phyloP scores from a whole-genome alignment of 2,888 invertebrate genomes.

The Amblyjoppa proteus region DNA sequence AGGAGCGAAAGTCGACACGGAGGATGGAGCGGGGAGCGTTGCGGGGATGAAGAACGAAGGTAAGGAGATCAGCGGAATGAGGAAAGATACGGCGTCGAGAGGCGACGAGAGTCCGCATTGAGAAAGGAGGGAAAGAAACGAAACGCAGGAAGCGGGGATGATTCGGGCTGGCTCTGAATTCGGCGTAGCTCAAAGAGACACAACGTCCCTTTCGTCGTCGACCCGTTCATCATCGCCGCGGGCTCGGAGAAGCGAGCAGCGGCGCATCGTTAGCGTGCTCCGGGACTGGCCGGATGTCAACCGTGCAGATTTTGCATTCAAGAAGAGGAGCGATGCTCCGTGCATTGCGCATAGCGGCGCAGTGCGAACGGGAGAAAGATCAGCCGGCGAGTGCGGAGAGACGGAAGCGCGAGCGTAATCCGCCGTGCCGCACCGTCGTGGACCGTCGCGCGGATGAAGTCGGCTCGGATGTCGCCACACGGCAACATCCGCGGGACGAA shows the following conservation, averaged over 20 bases:
- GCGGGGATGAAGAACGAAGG: neutral
- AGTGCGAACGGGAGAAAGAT: slow-evolving; percentile 7
- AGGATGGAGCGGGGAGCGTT: neutral
- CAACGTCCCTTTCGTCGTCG: neutral
- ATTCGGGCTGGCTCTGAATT: slow-evolving; percentile 36
- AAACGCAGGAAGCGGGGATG: slow-evolving; percentile 3
- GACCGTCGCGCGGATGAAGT: neutral
- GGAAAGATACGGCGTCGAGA: neutral
- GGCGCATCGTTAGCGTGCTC: slow-evolving; percentile 75
- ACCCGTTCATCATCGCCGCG: slow-evolving; percentile 41
- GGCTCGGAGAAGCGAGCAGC: slow-evolving; percentile 46
- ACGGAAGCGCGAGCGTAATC: slow-evolving; percentile 34
- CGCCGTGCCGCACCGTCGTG: neutral
- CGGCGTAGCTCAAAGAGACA: slow-evolving; percentile 40
- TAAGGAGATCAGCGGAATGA: slow-evolving; percentile 11
- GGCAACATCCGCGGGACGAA: slow-evolving; percentile 74
- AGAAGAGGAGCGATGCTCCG: slow-evolving; percentile 33
- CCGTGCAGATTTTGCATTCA: slow-evolving; percentile 63
- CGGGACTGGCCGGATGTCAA: slow-evolving; percentile 72
- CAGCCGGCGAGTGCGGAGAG: neutral
- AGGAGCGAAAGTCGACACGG: slow-evolving; percentile 31
- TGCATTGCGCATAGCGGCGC: slow-evolving; percentile 19
- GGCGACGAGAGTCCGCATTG: slow-evolving; percentile 18
- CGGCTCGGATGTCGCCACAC: slow-evolving; percentile 62
- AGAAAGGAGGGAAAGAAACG: slow-evolving; percentile 24